Base-by-base conservation (phyloP, 1,140 invertebrate genomes). In the Drosophila funebris region DNA sequence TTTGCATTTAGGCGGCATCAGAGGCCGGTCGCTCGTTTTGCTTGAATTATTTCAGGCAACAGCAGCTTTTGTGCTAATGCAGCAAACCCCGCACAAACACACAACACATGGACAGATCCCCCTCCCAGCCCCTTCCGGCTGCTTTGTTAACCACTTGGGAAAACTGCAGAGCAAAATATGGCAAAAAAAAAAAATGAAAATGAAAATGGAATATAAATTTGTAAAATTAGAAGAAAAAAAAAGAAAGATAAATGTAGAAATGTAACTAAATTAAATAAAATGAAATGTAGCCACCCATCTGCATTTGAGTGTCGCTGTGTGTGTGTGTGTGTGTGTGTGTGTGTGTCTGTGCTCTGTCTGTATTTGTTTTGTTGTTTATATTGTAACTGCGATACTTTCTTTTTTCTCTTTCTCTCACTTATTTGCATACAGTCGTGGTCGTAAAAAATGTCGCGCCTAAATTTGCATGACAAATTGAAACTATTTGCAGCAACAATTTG, bases 161-260 rank as follows among this genome's bases (percentile, higher is more conserved):
- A 46, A 73, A 41, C 31, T 52, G 57, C 71, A 29, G 60, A 56
- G 71, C 73, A 61, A 50, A 48, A 46, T 18, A 37, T 27, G 31
- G 27, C 9, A 29, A 68, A 31, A 61, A 68, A 56, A 8, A 9
- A 62, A 60, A 70, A 53, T 64, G 41, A 76, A 76, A 85, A 85
- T 87, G 78, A 63, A 85, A 85, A 85, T 87, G 81, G 76, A 87
- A 87, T 81, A 78, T 87, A 75, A 81, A 85, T 87, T 85, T 72
- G 56, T 78, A 82, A 82, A 67, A 69, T 50, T 48, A 68, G 69
- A 69, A 73, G 18, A 58, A 24, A 1, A 46, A 29, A 66, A 57
- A 16, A 72, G 56, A 68, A 79, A 43, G 16, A 29, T 52, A 44
- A 73, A 62, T 66, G 72, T 67, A 57, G 53, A 77, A 66, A 81